Conservation (phyloP, 2,888 invertebrate species). For the Chrysolina haemoptera region DNA sequence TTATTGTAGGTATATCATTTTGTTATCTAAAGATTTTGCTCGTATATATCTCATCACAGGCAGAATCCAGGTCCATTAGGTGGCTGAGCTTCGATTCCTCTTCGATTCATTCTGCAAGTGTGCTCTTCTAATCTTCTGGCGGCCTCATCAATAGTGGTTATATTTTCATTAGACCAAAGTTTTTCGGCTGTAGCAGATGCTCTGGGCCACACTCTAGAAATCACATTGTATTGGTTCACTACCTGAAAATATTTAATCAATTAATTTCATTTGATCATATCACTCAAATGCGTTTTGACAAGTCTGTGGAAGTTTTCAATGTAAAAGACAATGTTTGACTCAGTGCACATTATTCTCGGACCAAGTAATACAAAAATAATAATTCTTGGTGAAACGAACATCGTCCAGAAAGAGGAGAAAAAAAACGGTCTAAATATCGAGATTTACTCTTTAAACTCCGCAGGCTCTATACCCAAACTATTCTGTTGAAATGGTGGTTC, state of each 20-base stretch:
- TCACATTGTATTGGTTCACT: slow-evolving; percentile 79
- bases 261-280: too few species aligned
- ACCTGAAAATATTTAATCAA: slow-evolving; percentile 62
- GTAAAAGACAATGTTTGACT: too few species aligned
- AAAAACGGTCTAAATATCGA: too few species aligned
- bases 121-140: slow-evolving; percentile 79
- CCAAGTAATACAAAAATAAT: too few species aligned
- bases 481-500: too few species aligned
- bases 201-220: slow-evolving; percentile 85
- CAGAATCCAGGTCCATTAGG: slow-evolving; percentile 81
- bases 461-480: too few species aligned
- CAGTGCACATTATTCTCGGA: too few species aligned
- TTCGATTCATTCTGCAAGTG: slow-evolving; percentile 78
- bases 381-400: too few species aligned
- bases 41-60: slow-evolving; percentile 47
- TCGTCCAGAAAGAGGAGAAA: too few species aligned
- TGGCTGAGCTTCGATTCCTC: slow-evolving; percentile 80
- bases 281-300: too few species aligned
- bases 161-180: slow-evolving; percentile 78
- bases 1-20: not conserved
- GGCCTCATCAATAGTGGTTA: slow-evolving; percentile 67
- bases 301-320: too few species aligned
- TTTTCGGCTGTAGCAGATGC: slow-evolving; percentile 89
- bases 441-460: too few species aligned
- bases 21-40: not conserved